These are phyloP conservation scores for Drosophila pseudoananassae DNA, from an alignment of 1,140 invertebrate species.

Conservation along the genomic window DNA sequence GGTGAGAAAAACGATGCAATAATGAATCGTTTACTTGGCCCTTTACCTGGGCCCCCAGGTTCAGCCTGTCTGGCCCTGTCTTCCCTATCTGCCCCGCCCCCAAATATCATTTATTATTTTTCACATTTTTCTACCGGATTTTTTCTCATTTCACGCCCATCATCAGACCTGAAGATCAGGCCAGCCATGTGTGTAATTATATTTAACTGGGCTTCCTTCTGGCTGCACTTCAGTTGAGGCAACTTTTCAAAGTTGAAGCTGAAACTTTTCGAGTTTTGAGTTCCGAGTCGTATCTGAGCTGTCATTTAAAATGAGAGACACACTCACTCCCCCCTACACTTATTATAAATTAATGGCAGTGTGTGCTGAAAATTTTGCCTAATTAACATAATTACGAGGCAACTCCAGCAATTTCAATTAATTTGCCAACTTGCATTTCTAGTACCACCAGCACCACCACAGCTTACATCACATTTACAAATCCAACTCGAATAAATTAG, in stretches of 20 bases:
- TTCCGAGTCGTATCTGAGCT: slow-evolving; percentile 34
- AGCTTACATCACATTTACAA: slow-evolving; percentile 13
- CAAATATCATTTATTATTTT: slow-evolving; percentile 51
- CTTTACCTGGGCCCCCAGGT: too few relatives aligned
- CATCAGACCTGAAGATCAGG: slow-evolving; percentile 15
- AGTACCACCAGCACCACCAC: too few relatives aligned
- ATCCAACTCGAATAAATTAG: slow-evolving; percentile 22
- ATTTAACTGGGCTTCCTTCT: slow-evolving; percentile 33
- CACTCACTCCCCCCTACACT: slow-evolving; percentile 12
- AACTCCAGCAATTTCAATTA: slow-evolving; percentile 61
- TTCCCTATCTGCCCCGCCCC: slow-evolving; percentile 18
- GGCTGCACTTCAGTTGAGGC: slow-evolving; percentile 43
- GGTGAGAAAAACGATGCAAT: slow-evolving; percentile 40
- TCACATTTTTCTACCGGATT: slow-evolving; percentile 35
- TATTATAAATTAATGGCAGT: slow-evolving; percentile 11
- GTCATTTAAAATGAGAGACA: slow-evolving; percentile 64
- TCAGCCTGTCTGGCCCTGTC: slow-evolving; percentile 4
- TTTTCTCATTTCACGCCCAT: slow-evolving; percentile 73
- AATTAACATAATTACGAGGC: slow-evolving; percentile 76
- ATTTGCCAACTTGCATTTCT: slow-evolving; percentile 54
- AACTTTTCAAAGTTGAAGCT: slow-evolving; percentile 51
- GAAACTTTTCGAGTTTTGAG: slow-evolving; percentile 35
- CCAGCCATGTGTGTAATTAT: slow-evolving; percentile 68
- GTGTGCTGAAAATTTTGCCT: slow-evolving; percentile 51
- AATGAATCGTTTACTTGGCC: slow-evolving; percentile 36